Base-by-base conservation (phyloP, 2,113 vertebrate species). In the Oncorhynchus mykiss region DNA sequence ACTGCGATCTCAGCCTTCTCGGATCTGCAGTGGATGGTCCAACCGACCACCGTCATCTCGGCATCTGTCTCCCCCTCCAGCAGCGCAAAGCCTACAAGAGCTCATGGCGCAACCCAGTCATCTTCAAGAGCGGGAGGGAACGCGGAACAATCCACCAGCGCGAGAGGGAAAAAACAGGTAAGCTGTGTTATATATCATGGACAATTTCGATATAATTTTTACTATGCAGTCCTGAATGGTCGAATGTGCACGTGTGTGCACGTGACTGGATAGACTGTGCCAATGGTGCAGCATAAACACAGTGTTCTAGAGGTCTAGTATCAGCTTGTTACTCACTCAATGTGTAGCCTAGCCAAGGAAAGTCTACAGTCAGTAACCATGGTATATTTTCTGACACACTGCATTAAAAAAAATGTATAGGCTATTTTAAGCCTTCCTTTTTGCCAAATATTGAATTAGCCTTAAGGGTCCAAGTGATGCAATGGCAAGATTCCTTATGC, bases 121-220 rank as follows among this genome's bases (percentile, higher is more conserved):
- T 78, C 93, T 25, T 79, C 86, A 39, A 90, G 92, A 79, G 81
- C 89, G 24, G 68, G 88, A 72, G 89, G 87, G 45, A 91, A 85
- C 78, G 90, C 94, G 88, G 90, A 92, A 7, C 95, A 95, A 82
- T 90, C 91, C 89, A 91, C 90, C 65, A 93, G 92, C 82, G 90
- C 94, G 70, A 95, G 95, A 87, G 95, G 93, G 80, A 93, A 95
- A 77, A 95, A 97, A 48, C 95, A 99, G 95, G 96, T 98, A 87
- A 90, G 87, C 1, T n/a, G 29, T 27, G 14, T 49, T 2, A 29
- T 34, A 12, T 9, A 69, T 4, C 48, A 72, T 45, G n/a, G 22
- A 49, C 24, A 49, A 24, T 31, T 18, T 54, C 51, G 51, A 16
- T 54, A 54, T 4, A 5, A 5, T 54, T 54, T 51, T 51, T 16